Conservation (phyloP, 2,113 vertebrate genomes). For the Pycnonotus jocosus region DNA sequence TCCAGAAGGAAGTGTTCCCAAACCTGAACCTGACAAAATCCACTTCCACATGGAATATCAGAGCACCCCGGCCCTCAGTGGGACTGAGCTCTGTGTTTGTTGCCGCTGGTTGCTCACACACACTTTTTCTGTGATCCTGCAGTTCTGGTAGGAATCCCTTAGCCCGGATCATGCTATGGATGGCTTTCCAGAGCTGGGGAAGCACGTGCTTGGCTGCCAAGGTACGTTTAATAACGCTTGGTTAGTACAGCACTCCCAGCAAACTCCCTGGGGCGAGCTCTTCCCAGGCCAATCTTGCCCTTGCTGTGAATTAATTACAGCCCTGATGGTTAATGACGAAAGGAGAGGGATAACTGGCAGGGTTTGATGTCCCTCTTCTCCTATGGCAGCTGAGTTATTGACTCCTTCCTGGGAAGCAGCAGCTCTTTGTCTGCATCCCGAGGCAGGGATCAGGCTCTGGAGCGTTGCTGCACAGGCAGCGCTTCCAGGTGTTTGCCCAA, state of each 20-base stretch:
- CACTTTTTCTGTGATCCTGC: neutral
- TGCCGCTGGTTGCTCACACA: neutral
- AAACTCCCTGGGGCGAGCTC: neutral
- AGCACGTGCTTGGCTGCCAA: neutral
- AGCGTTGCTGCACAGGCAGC: neutral
- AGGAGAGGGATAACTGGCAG: neutral
- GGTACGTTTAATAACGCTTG: neutral
- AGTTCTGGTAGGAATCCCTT: neutral
- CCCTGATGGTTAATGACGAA: neutral
- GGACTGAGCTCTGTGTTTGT: neutral
- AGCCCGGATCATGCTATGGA: neutral
- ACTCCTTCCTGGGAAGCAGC: neutral
- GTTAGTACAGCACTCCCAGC: neutral
- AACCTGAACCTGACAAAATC: neutral
- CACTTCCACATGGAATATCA: neutral
- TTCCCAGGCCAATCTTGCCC: neutral
- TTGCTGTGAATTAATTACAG: neutral
- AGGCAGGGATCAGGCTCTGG: neutral
- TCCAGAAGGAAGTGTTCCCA: neutral
- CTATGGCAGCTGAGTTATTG: neutral
- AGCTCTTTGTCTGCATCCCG: neutral
- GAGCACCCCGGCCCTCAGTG: fast-evolving
- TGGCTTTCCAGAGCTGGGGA: neutral
- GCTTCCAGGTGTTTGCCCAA: neutral
- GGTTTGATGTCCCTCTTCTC: neutral